Conservation (phyloP, 2,888 invertebrate species). For the Plemyria rubiginata region DNA sequence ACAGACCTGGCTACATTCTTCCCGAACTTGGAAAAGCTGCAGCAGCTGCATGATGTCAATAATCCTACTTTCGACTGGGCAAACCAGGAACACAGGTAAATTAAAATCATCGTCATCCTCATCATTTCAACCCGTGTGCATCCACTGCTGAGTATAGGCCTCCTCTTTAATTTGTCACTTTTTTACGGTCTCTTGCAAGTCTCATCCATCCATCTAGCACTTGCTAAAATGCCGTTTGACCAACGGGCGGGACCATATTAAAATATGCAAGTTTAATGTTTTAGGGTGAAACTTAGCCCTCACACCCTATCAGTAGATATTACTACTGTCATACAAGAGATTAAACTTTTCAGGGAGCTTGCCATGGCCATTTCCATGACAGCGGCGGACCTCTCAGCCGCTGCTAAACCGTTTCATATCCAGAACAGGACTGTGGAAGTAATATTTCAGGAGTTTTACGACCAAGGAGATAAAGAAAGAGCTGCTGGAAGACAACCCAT, state of each 20-base stretch:
- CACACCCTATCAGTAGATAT: neutral
- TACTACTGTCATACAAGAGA: neutral
- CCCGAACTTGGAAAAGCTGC: slow-evolving; percentile 86
- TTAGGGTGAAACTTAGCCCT: too few species aligned
- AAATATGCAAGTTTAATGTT: too few species aligned
- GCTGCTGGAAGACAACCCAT: slow-evolving; percentile 88
- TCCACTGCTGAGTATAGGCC: too few species aligned
- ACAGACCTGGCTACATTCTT: slow-evolving; percentile 94
- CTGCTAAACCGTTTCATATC: slow-evolving; percentile 93
- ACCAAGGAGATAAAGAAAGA: slow-evolving; percentile 90
- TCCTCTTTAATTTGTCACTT: too few species aligned
- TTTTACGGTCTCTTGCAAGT: too few species aligned
- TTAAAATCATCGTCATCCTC: too few species aligned
- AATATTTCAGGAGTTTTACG: slow-evolving; percentile 93
- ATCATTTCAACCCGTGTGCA: too few species aligned
- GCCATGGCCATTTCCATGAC: slow-evolving; percentile 93
- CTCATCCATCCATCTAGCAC: too few species aligned
- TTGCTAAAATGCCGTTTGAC: too few species aligned
- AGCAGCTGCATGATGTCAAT: slow-evolving; percentile 80
- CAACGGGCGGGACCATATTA: too few species aligned
- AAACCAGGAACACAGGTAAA: slow-evolving; percentile 86
- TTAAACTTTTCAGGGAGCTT: slow-evolving; percentile 73
- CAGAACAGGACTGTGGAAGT: slow-evolving; percentile 92
- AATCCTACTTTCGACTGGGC: slow-evolving; percentile 87
- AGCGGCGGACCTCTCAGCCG: slow-evolving; percentile 92